Conservation (phyloP, 2,888 invertebrate genomes). For the Steromphala cineraria region DNA sequence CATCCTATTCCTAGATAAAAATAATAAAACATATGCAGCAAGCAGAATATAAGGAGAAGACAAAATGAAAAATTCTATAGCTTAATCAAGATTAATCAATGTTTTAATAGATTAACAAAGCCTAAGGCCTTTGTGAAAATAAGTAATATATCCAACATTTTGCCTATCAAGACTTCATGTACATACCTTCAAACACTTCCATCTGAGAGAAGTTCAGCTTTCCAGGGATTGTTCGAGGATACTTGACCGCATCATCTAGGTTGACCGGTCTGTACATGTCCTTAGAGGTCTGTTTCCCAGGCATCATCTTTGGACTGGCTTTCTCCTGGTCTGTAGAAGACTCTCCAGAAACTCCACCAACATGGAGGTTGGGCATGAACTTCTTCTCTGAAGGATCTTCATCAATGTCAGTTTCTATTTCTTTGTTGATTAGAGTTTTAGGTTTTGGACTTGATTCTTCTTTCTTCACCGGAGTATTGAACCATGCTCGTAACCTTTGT, state of each 20-base stretch:
- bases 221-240: slow-evolving; percentile 88
- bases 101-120: too few relatives aligned
- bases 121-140: too few relatives aligned
- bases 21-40: too few relatives aligned
- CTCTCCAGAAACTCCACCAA: slow-evolving; percentile 23
- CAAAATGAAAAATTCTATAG: too few relatives aligned
- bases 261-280: slow-evolving; percentile 75
- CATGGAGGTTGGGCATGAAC: slow-evolving; percentile 19
- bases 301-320: neutral
- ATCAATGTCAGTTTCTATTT: slow-evolving; percentile 59
- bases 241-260: slow-evolving; percentile 81
- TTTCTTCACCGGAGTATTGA: slow-evolving; percentile 27
- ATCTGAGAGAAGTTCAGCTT: slow-evolving; percentile 90
- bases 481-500: slow-evolving; percentile 45
- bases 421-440: slow-evolving; percentile 17
- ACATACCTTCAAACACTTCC: slow-evolving; percentile 94
- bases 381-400: slow-evolving; percentile 32
- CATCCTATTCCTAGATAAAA: too few relatives aligned
- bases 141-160: too few relatives aligned
- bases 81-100: too few relatives aligned
- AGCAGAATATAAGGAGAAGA: too few relatives aligned
- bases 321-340: slow-evolving; percentile 29
- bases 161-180: too few relatives aligned
- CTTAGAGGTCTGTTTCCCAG: neutral
- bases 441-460: neutral